Evolutionary conservation across 53 echinoderm and acorn worm species (phyloP), one percentile per base, ranked within the genome.

Genomic region (Paracentrotus lividus): DNA sequence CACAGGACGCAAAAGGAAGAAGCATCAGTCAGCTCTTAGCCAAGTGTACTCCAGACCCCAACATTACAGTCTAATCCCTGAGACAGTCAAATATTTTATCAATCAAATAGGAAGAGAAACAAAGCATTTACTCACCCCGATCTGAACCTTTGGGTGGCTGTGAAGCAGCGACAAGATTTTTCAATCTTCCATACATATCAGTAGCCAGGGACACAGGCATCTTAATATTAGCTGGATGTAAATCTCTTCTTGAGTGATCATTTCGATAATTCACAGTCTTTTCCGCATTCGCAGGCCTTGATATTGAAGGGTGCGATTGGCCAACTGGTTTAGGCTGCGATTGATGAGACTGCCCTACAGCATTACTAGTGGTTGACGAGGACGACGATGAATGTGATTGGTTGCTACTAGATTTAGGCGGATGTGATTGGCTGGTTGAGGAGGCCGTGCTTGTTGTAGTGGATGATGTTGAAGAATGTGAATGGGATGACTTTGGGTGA

Each of bases 161-260:
- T 34, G 92, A 61, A 21, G 68, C 86, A 88, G 95, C 94, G 43
- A 98, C 98, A 68, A 98, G 96, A 86, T 96, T 96, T 90, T 98
- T 98, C 69, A 98, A 94, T 32, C 97, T 93, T 49, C 98, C 98
- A 93, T 98, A 97, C 94, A 96, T 97, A 94, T 98, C 98, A n/a
- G 98, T 98, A 49, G 98, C 98, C 94, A 98, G 38, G 13, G 98
- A 98, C 78, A 93, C 76, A 12, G 81, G 81, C 90, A 72, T 69
- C 53, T 34, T 94, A 32, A 78, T 20, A 57, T 59, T 89, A 24
- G 42, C 56, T 57, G 89, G 5, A 31, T 94, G 84, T 26, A 49
- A 52, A 65, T 90, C 84, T 49, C 91, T 94, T 54, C 65, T 90
- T 64, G 65, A 54, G 58, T 92, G 68, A n/a, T 94, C 94, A 72